These are phyloP conservation scores for Caenorhabditis doughertyi DNA, from an alignment of 2,888 invertebrate genomes.

Conservation along the genomic window DNA sequence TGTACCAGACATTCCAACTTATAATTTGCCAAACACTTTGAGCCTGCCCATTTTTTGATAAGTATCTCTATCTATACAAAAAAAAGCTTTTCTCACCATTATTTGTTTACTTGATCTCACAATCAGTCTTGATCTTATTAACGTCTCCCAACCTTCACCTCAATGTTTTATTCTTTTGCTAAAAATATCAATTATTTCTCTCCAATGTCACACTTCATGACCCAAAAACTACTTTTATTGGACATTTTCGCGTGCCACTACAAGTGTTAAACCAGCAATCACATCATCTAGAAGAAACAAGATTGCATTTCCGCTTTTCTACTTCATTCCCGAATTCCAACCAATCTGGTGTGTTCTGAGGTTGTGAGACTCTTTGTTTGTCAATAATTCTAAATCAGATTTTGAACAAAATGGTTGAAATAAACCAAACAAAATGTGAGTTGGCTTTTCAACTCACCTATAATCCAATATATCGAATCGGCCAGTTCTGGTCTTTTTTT, in stretches of 20 bases:
- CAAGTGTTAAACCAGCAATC: not conserved
- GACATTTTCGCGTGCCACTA: not conserved
- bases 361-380: constrained; percentile 12
- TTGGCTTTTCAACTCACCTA: constrained; percentile 32
- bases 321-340: not conserved
- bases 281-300: constrained; percentile 10
- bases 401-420: constrained; percentile 8
- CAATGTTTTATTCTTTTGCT: not conserved
- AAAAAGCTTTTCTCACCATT: not conserved
- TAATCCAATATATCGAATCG: constrained; percentile 39
- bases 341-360: not conserved
- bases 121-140: not conserved
- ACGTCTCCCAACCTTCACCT: too few relatives aligned
- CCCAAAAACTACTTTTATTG: not conserved
- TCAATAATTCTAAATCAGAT: not conserved
- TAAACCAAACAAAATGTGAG: constrained; percentile 6
- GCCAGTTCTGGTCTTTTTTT: constrained; percentile 35
- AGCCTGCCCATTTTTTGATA: too few relatives aligned
- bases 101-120: not conserved
- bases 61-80: too few relatives aligned
- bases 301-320: constrained; percentile 1
- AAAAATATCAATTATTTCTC: not conserved
- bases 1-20: too few relatives aligned
- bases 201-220: not conserved
- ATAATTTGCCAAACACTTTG: too few relatives aligned